Base-by-base conservation (phyloP, 2,113 vertebrate genomes). In the Procavia capensis region DNA sequence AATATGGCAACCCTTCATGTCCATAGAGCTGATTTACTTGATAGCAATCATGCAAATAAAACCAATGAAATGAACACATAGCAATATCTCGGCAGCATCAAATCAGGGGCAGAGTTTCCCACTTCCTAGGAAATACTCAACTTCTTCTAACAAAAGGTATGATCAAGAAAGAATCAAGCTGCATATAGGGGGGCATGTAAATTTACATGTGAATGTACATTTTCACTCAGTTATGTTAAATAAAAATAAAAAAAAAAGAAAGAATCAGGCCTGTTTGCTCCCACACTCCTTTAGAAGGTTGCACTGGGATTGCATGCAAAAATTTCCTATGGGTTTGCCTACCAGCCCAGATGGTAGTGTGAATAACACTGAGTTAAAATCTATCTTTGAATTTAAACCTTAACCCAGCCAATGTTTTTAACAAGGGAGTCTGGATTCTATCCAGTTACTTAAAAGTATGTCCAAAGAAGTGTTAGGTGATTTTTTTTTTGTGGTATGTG, bases 371-470 rank as follows among this genome's bases (percentile, higher is more conserved):
- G 84, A 95, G 43, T 83, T 97, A 90, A 70, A 70, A 84, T 83
- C 43, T 88, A 59, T 31, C 66, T 96, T 90, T 74, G 27, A 95
- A 97, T 92, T 90, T 80, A 74, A 96, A 96, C 39, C 27, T 95
- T 78, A 95, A 92, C 75, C n/a, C 41, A 94, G 72, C 8, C 66
- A 94, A 41, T 2, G 89, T 93, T 97, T 92, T 70, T 54, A 86
- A 84, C 4, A 20, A 95, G 79, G 84, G 88, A 96, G 45, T 85
- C 14, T 89, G 29, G 41, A 90, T 29, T 54, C 4, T 79, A 70
- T 85, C 43, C 64, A 97, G 24, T 86, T 97, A 84, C 74, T 88
- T 95, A 95, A 94, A 96, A 92, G 94, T 94, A 91, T 93, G 96
- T 88, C 74, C 74, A 96, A 92, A 92, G 34, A 95, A 94, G 74